Base-by-base conservation (phyloP, 2,797 vertebrate genomes). In the Cossypha niveicapilla region DNA sequence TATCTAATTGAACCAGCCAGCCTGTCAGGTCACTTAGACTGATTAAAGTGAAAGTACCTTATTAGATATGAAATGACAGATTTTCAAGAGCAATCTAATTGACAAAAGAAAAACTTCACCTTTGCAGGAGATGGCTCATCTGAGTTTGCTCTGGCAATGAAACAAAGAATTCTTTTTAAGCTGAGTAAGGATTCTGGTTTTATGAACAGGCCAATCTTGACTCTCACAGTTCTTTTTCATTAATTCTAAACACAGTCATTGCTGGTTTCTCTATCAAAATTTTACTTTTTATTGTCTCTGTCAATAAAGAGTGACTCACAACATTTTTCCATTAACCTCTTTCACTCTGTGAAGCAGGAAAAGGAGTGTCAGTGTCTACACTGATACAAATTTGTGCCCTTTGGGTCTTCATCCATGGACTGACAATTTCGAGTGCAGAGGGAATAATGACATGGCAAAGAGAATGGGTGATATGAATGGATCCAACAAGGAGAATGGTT, bases 81-180 rank as follows among this genome's bases (percentile, higher is more conserved):
- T 60, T 76, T 37, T 45, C 34, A 80, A 81, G 7, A 66, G 7
- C 12, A 91, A 61, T 9, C 3, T 35, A 57, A 71, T 8, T 42
- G 21, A 56, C 12, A 50, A 57, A 37, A 34, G 8, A 54, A 70
- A 81, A 85, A 39, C 18, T 81, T 41, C 58, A 30, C 19, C 37
- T 53, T 7, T 15, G 7, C 9, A 58, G 13, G 19, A 72, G 3
- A 42, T 0, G 0, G 7, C 3, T 48, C 6, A 51, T 21, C 25
- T 9, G 5, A 51, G 2, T 60, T 66, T 62, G 4, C 6, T 23
- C 14, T 45, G 37, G 1, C 8, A 51, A 70, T 39, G 17, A 62
- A 5, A 12, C 8, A 42, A 61, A 39, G 1, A 25, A 9, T 9
- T 50, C 9, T 30, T 90, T 61, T 58, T 13, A 68, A 83, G 3